Percentiles rank a stretch among this genome's conserved stretches.
These are phyloP conservation scores for Synanthedon tipuliformis DNA, from an alignment of 2,888 invertebrate genomes.

Conservation along the genomic window DNA sequence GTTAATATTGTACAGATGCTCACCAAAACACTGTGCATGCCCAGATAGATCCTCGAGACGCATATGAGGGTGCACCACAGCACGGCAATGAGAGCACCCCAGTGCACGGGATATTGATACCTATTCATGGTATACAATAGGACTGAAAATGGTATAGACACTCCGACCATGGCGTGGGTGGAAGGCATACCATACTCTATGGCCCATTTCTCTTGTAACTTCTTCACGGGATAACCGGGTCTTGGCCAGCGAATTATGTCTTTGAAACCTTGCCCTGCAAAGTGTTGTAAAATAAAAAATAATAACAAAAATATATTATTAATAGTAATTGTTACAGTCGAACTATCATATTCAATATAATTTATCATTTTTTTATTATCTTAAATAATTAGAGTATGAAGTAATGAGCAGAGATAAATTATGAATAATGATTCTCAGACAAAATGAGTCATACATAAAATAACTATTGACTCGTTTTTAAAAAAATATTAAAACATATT, in stretches of 20 bases:
- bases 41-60: constrained; percentile 87
- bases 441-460: no score
- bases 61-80: constrained; percentile 84
- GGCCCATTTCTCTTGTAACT: constrained; percentile 89
- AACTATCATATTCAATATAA: no score
- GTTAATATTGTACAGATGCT: no score
- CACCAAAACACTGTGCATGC: constrained; percentile 93
- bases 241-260: constrained; percentile 89
- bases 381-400: no score
- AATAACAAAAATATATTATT: no score
- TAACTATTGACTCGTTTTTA: no score
- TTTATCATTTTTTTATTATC: no score
- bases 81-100: constrained; percentile 71
- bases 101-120: constrained; percentile 77
- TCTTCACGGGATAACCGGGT: constrained; percentile 85
- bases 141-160: constrained; percentile 88
- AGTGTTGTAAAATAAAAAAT: neutral
- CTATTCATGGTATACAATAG: constrained; percentile 82
- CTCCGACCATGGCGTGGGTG: constrained; percentile 92
- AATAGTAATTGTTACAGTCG: no score
- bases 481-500: no score
- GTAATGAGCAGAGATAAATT: no score
- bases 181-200: constrained; percentile 96
- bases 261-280: constrained; percentile 86
- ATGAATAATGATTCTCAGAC: no score